Evolutionary conservation across 2,888 invertebrate species (phyloP).

Genomic region (Ectobius pallidus): DNA sequence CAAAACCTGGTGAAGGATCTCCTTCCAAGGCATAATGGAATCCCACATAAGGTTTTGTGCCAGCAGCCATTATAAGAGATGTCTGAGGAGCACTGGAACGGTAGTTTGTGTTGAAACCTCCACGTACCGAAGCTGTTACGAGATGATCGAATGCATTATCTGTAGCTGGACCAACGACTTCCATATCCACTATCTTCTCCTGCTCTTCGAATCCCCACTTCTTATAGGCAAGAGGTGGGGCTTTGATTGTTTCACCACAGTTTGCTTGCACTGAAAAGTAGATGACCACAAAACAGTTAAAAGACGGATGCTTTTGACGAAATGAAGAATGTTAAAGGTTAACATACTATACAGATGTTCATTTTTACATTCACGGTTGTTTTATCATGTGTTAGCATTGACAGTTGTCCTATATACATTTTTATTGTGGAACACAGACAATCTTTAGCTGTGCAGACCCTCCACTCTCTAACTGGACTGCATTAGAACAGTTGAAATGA

Average conservation of each 20-base stretch:
- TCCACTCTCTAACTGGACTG: too few species aligned
- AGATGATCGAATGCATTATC: constrained; percentile 87
- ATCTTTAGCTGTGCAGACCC: too few species aligned
- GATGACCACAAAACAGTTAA: too few species aligned
- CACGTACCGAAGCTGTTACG: constrained; percentile 76
- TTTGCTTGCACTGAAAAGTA: constrained; percentile 69
- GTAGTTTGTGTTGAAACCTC: constrained; percentile 72
- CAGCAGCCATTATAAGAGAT: constrained; percentile 76
- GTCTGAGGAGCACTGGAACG: constrained; percentile 77
- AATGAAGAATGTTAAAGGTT: too few species aligned
- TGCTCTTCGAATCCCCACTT: constrained; percentile 88
- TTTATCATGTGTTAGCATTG: too few species aligned
- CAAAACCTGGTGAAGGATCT: constrained; percentile 77
- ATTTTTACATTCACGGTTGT: too few species aligned
- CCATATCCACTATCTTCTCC: constrained; percentile 75
- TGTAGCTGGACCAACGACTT: constrained; percentile 73
- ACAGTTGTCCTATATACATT: too few species aligned
- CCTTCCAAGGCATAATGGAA: constrained; percentile 93
- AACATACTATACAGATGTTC: too few species aligned
- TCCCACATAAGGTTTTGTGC: constrained; percentile 82
- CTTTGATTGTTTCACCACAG: constrained; percentile 62
- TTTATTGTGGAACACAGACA: too few species aligned
- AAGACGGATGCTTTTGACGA: too few species aligned
- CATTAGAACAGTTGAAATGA: too few species aligned
- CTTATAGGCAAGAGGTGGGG: constrained; percentile 73